These are phyloP conservation scores for Mesembrinibis cayennensis DNA, from an alignment of 2,113 vertebrate genomes.

Conservation along the genomic window DNA sequence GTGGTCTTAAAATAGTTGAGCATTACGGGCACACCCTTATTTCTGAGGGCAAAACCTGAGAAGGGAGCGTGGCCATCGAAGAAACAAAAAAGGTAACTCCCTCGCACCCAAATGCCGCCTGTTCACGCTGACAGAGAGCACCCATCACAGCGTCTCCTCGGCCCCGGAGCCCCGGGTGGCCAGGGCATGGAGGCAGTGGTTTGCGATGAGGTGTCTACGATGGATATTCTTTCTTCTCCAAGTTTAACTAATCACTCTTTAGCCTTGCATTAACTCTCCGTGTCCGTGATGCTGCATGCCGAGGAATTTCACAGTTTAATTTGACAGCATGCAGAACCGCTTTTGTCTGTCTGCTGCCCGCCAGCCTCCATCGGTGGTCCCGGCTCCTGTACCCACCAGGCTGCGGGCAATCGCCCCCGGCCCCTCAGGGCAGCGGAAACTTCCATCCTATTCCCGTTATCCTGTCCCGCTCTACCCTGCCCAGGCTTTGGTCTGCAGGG, in stretches of 20 bases:
- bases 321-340: neutral
- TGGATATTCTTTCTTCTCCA: neutral
- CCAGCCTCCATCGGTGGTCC: rapidly evolving
- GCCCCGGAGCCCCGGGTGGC: rapidly evolving
- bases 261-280: neutral
- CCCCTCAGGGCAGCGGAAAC: neutral
- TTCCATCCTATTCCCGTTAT: neutral
- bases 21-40: slow-evolving; percentile 21
- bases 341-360: neutral
- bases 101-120: rapidly evolving
- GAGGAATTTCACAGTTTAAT: neutral
- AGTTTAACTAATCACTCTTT: neutral
- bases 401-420: rapidly evolving
- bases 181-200: rapidly evolving
- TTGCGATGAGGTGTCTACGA: rapidly evolving
- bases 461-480: rapidly evolving
- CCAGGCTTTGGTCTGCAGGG: rapidly evolving
- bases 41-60: slow-evolving; percentile 40
- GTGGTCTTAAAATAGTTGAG: slow-evolving; percentile 23
- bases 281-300: rapidly evolving
- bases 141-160: rapidly evolving
- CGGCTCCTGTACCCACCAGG: neutral
- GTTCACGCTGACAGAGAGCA: neutral
- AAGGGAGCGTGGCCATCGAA: neutral
- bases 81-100: neutral